Evolutionary conservation across 2,888 invertebrate species (phyloP), one percentile per base, ranked within the genome.

Genomic region (Chrysodeixis includens): DNA sequence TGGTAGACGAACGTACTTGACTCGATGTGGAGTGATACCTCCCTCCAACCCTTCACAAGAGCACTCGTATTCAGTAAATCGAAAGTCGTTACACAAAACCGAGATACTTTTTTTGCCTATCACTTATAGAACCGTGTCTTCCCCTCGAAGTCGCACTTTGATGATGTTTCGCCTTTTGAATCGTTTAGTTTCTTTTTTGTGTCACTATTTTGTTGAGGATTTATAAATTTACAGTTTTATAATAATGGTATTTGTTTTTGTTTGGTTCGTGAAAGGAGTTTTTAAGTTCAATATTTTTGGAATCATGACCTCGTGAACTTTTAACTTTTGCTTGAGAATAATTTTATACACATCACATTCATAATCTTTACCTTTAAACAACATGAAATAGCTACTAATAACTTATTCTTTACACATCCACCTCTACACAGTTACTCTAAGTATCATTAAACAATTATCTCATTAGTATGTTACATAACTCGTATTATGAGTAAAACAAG

Each of bases 21-120:
- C 86, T 86, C 85, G 84, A 85, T 87, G 90, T 88, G 88, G 86
- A 89, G 90, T 89, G 91, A 90, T 92, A 89, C 88, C 89, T 86
- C 89, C 89, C 86, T 86, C 86, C 88, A 91, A 91, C 91, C 91
- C 92, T 91, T 90, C 86, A 89, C 81, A 83, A 92, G 90, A 87
- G 92, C 89, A 86, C 91, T 93, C 87, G 88, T 90, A 89, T 87
- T 88, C 89, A 88, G 88, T 90, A 91, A 93, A 93, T 93, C 91
- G 92, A 92, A 93, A 92, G 90, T 90, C 92, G 92, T 93, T 92
- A 91, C 90, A 92, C 87, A 91, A 91, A 92, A 89, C 89, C 88
- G 89, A 91, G 88, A 91, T 90, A 90, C 88, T 88, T 89, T 90
- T 61, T 52, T 91, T 87, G 85, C 80, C 88, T 83, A 88, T 88